A percentile compares a stretch with the other conserved stretches of the same genome.
Conservation (phyloP, 1,140 invertebrate genomes). For the Kradibia gibbosae region DNA sequence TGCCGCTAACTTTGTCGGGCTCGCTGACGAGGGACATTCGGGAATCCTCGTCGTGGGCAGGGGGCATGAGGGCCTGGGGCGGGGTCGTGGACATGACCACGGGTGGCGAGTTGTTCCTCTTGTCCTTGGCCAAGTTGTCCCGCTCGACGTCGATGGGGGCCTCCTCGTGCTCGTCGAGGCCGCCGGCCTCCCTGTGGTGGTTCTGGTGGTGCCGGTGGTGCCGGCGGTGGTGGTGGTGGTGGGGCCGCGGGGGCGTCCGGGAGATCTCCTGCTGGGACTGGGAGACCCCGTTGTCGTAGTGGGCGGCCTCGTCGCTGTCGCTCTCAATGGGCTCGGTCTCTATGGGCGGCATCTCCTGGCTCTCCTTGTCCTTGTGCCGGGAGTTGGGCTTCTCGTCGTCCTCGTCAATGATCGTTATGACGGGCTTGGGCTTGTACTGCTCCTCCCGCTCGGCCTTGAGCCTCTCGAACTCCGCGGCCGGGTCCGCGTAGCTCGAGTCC, state of each 20-base stretch:
- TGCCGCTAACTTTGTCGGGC: conserved; percentile 68
- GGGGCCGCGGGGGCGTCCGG: conserved; percentile 66
- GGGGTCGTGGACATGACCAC: conserved; percentile 42
- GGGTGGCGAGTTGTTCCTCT: conserved; percentile 55
- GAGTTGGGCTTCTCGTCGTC: conserved; percentile 67
- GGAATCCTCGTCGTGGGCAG: conserved; percentile 67
- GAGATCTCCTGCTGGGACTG: conserved; percentile 61
- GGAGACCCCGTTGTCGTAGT: conserved; percentile 60
- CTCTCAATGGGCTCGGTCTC: conserved; percentile 81
- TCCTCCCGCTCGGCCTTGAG: conserved; percentile 85
- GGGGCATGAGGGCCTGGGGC: conserved; percentile 37
- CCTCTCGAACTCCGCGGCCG: conserved; percentile 86
- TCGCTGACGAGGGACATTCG: conserved; percentile 70
- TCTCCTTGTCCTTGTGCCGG: conserved; percentile 61
- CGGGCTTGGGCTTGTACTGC: conserved; percentile 85
- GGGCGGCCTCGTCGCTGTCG: conserved; percentile 72
- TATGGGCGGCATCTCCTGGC: conserved; percentile 73
- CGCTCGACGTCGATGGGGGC: conserved; percentile 58
- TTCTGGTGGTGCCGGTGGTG: conserved; percentile 72
- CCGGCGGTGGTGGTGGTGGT: conserved; percentile 68
- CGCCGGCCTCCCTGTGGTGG: conserved; percentile 65
- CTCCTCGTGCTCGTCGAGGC: conserved; percentile 56
- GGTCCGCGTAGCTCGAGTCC: conserved; percentile 83
- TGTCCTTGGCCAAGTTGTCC: conserved; percentile 56
- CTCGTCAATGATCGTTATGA: conserved; percentile 76